These are phyloP conservation scores for Zaprionus taronus DNA, from an alignment of 1,140 invertebrate species.

Conservation along the genomic window DNA sequence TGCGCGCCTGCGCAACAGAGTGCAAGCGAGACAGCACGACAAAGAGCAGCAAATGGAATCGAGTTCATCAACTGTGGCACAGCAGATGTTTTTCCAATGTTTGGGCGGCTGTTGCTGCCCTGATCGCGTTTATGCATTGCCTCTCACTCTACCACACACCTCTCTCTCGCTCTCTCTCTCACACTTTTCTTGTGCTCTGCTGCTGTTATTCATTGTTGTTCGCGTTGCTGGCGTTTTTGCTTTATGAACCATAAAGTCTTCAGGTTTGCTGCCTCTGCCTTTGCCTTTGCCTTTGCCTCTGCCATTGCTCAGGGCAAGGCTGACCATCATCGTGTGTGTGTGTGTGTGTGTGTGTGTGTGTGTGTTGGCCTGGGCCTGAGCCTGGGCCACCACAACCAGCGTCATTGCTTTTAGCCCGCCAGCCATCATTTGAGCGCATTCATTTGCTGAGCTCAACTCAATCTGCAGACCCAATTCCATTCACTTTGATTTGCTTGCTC, in stretches of 20 bases:
- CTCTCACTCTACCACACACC: not conserved
- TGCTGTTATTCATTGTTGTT: conserved; percentile 44
- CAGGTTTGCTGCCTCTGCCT: conserved; percentile 3
- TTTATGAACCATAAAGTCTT: conserved; percentile 80
- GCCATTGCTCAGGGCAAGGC: conserved; percentile 58
- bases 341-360: conserved; percentile 3
- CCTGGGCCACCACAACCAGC: conserved; percentile 36
- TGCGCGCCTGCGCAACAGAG: conserved; percentile 79
- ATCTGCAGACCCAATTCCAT: conserved; percentile 5
- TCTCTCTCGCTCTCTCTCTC: not conserved
- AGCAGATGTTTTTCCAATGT: conserved; percentile 81
- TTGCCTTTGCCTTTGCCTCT: not conserved
- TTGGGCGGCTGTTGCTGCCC: conserved; percentile 70
- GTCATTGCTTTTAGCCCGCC: conserved; percentile 43
- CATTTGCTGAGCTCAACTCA: conserved; percentile 52
- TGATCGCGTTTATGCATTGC: conserved; percentile 38
- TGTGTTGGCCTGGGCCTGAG: not conserved
- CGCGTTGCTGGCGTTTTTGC: conserved; percentile 51
- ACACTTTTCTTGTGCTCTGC: not conserved
- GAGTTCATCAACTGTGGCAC: conserved; percentile 80
- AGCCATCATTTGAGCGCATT: conserved; percentile 75
- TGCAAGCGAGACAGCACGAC: conserved; percentile 21
- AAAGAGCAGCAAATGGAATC: conserved; percentile 45
- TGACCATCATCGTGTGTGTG: conserved; percentile 7
- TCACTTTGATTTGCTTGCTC: conserved; percentile 67